Evolutionary conservation across 2,113 vertebrate species (phyloP), one percentile per base, ranked within the genome.

Genomic region (Xiphophorus couchianus): DNA sequence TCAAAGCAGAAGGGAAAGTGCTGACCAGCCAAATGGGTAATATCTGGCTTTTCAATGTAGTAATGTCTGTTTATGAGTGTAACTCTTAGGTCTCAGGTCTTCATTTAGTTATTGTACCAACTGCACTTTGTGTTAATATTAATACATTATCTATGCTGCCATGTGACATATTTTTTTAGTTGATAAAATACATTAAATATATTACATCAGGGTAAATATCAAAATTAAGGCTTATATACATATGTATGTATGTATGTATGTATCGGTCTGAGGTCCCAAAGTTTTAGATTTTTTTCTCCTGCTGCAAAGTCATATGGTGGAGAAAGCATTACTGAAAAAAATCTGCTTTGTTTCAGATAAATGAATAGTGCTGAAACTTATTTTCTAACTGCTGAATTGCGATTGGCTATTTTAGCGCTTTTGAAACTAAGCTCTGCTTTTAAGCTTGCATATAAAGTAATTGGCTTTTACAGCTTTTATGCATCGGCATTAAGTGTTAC

Each of bases 11-110:
- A 84, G 86, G 84, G 87, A 78, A 29, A 48, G 85, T 77, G 81
- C 75, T 76, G 88, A 93, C 88, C 91, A 90, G 82, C 86, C 87
- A 77, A 84, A 89, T 86, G 51, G 22, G 22, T n/a, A 58, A 7
- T 58, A n/a, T 25, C 2, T 58, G 1, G 19, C 25, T 58, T 58
- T 58, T 58, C n/a, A n/a, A 58, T n/a, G 51, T 58, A 58, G 9
- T 8, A 3, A 8, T 58, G 22, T 58, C 51, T 58, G 5, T 10
- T 58, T 22, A 58, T 17, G 17, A 5, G 44, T 17, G 15, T 19
- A 48, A 48, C 5, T 48, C 14, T 44, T 1, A 48, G 17, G 4
- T 19, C 14, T 48, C 22, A 58, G 2, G 51, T 58, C 22, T 58
- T 25, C 7, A 58, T 58, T 58, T 10, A 58, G 25, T n/a, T 9